Conservation (phyloP, 2,113 vertebrate genomes). For the Pteropus alecto region DNA sequence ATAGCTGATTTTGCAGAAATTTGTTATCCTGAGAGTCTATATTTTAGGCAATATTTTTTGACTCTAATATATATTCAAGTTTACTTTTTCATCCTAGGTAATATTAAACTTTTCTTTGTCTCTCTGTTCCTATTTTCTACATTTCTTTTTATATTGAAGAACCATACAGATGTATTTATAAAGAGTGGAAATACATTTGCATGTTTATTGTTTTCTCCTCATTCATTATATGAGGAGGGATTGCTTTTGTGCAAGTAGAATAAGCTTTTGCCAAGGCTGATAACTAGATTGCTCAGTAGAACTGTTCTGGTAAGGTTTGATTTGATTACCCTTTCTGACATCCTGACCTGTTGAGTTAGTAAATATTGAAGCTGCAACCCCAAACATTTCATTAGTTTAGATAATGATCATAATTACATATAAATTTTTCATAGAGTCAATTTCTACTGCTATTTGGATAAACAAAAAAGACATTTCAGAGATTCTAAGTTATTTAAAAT, state of each 20-base stretch:
- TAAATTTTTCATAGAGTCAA: neutral
- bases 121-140: slow-evolving; percentile 45
- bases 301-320: neutral
- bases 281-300: neutral
- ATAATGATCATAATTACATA: neutral
- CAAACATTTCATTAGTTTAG: neutral
- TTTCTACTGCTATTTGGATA: neutral
- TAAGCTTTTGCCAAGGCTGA: neutral
- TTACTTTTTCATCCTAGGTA: slow-evolving; percentile 58
- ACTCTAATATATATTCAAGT: slow-evolving; percentile 1
- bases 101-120: slow-evolving; percentile 15
- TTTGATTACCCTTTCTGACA: neutral
- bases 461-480: neutral
- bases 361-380: neutral
- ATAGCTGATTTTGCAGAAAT: neutral
- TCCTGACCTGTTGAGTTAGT: neutral
- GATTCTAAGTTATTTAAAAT: neutral
- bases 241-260: slow-evolving; percentile 21
- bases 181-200: slow-evolving; percentile 68
- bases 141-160: slow-evolving; percentile 61
- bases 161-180: slow-evolving; percentile 68
- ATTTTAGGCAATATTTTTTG: slow-evolving; percentile 37
- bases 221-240: slow-evolving; percentile 64
- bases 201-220: slow-evolving; percentile 73
- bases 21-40: slow-evolving; percentile 57